Evolutionary conservation across 2,888 invertebrate genomes (phyloP).

Genomic region (Limnephilus rhombicus): DNA sequence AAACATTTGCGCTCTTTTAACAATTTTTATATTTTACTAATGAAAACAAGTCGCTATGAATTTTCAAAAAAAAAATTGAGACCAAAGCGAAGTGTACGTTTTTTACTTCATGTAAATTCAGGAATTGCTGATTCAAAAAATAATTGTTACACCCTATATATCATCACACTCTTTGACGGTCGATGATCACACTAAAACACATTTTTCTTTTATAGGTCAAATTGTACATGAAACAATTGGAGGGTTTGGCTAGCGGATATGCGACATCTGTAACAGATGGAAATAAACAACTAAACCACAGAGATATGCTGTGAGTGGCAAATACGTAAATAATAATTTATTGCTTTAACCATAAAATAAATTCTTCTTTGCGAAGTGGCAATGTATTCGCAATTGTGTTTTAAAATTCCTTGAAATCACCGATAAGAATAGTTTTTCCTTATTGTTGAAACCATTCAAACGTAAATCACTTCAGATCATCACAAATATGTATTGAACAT

Average conservation of each 20-base stretch:
- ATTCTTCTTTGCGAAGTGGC: background rate
- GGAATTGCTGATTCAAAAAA: too few species aligned
- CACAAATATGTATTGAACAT: too few species aligned
- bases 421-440: too few species aligned
- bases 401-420: background rate
- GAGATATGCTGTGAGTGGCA: conserved; percentile 73
- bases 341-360: background rate
- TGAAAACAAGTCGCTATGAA: too few species aligned
- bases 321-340: background rate
- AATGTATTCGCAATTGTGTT: background rate
- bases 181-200: too few species aligned
- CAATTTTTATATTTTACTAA: too few species aligned
- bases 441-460: background rate
- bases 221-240: conserved; percentile 61
- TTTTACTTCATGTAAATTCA: background rate
- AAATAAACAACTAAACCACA: conserved; percentile 71
- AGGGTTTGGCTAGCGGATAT: conserved; percentile 80
- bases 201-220: conserved; percentile 67
- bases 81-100: background rate
- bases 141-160: too few species aligned
- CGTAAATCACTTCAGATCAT: background rate
- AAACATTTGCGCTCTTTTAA: too few species aligned
- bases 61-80: too few species aligned
- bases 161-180: too few species aligned
- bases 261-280: conserved; percentile 72